These are phyloP conservation scores for Microhierax caerulescens DNA, from an alignment of 2,797 vertebrate species.

Conservation along the genomic window DNA sequence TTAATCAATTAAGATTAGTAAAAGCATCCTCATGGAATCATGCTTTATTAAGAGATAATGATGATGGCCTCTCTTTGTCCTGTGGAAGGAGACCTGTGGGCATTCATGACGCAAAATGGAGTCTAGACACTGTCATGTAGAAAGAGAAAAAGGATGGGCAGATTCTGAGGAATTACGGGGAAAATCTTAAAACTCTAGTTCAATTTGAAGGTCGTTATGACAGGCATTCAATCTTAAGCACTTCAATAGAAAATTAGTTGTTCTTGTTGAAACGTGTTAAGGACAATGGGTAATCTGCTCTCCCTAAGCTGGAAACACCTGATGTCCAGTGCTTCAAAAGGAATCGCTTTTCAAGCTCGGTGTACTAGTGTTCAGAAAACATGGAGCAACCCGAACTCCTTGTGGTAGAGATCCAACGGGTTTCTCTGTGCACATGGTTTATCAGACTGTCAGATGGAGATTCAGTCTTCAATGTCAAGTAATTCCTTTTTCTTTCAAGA, in stretches of 20 bases:
- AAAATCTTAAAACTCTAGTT: background rate
- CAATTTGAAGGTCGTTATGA: background rate
- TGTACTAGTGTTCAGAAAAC: background rate
- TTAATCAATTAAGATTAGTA: background rate
- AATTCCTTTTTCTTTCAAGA: background rate
- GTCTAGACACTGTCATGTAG: background rate
- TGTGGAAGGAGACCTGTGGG: background rate
- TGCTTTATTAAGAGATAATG: background rate
- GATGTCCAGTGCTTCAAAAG: background rate
- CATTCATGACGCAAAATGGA: background rate
- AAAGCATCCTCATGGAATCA: background rate
- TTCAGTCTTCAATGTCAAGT: background rate
- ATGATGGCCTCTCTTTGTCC: background rate
- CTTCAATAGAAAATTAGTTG: background rate
- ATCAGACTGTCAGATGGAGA: background rate
- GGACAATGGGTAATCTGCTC: background rate
- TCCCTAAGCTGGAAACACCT: background rate
- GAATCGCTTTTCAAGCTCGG: background rate
- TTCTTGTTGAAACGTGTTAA: background rate
- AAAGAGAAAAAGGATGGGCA: background rate
- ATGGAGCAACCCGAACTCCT: background rate
- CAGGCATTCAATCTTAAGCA: background rate
- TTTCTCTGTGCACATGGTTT: background rate
- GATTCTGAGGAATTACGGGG: background rate
- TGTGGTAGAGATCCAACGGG: background rate